Base-by-base conservation (phyloP, 2,113 vertebrate species). In the Nothoprocta pentlandii region DNA sequence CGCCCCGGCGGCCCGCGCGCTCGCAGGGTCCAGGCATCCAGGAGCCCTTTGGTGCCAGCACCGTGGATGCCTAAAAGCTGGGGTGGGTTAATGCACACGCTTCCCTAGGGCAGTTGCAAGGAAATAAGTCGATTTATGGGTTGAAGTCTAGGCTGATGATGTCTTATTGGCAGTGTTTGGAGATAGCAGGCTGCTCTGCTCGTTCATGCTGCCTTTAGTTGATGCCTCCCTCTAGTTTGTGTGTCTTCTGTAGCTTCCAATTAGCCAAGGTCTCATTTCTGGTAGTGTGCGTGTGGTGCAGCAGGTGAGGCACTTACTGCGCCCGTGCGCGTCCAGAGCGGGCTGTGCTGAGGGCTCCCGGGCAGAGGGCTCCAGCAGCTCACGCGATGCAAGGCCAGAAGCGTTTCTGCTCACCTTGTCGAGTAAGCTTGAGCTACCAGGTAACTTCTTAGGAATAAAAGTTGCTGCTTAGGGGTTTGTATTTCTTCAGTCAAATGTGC, bases 191-290 rank as follows among this genome's bases (percentile, higher is more conserved):
- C 51, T 89, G 26, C 21, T 80, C 2, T 1, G 41, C 14, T 87
- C 16, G 39, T 61, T 84, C 19, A n/a, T 79, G 41, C 41, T 85
- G n/a, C 46, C 19, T 59, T 75, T 11, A 8, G 59, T 9, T 92
- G 59, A 86, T 41, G 73, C 66, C 10, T 77, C 5, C 6, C 80
- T 46, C 39, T 59, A 49, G 46, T 44, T 81, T 75, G 4, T 81
- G 36, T 89, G 14, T 44, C 41, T 87, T 81, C 59, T 80, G 75
- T n/a, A 44, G 17, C 42, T 75, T 87, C 20, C 21, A 53, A 16
- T 68, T 81, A 79, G 87, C 94, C 39, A 75, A 51, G 32, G 87
- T 58, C 25, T 84, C 8, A 63, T 85, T 94, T 81, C n/a, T 85
- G 30, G 20, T 42, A 25, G 70, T 56, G 2, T 69, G 41, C 70